A percentile compares a stretch with the other conserved stretches of the same genome.
Evolutionary conservation across 2,888 invertebrate genomes (phyloP).

Genomic region (Zygothrica quintamaculata): DNA sequence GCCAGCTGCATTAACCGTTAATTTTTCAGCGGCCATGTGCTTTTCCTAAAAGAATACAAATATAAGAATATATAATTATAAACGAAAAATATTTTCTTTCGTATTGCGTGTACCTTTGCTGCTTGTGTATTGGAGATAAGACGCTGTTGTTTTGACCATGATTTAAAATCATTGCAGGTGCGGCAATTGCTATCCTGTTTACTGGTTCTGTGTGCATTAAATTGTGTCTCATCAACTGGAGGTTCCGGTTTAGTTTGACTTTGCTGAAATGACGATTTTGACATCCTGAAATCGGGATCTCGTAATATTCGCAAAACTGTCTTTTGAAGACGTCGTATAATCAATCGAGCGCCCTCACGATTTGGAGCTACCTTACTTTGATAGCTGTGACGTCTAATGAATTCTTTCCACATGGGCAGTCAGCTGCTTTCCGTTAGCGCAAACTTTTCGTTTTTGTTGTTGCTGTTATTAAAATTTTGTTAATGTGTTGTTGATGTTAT

Average conservation of each 20-base stretch:
- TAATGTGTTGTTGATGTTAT: too few relatives aligned
- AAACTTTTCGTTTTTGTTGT: constrained; percentile 11
- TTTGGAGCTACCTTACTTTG: constrained; percentile 44
- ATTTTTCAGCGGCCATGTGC: constrained; percentile 53
- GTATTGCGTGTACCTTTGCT: constrained; percentile 41
- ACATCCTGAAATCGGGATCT: constrained; percentile 61
- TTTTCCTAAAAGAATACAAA: constrained; percentile 53
- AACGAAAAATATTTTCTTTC: background rate
- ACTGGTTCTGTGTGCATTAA: constrained; percentile 23
- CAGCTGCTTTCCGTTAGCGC: constrained; percentile 48
- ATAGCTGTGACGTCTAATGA: constrained; percentile 46
- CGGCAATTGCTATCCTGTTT: constrained; percentile 86
- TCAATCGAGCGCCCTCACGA: constrained; percentile 47
- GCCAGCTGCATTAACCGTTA: constrained; percentile 35
- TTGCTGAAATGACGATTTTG: constrained; percentile 44
- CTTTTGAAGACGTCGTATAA: constrained; percentile 61
- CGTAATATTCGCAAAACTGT: constrained; percentile 52
- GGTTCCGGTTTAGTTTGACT: constrained; percentile 27
- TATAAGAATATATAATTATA: background rate
- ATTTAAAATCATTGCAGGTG: constrained; percentile 89
- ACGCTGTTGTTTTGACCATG: constrained; percentile 89
- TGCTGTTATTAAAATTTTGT: too few relatives aligned
- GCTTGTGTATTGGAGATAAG: constrained; percentile 80
- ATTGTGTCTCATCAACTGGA: constrained; percentile 31
- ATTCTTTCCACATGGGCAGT: constrained; percentile 56